Evolutionary conservation across 1,140 invertebrate genomes (phyloP).

Genomic region (Euborellia annulipes): DNA sequence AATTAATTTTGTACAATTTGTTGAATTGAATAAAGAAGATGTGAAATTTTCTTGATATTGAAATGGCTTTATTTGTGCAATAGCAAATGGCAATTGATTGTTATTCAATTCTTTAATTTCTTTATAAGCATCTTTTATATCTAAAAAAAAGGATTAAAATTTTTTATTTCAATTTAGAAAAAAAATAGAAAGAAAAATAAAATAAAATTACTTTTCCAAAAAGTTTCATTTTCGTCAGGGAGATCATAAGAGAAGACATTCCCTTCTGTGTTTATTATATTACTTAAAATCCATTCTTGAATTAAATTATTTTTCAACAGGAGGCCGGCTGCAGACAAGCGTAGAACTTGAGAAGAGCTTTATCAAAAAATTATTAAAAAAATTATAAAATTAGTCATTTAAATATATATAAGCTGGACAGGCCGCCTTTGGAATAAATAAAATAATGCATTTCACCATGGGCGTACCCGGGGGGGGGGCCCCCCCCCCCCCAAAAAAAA

Average conservation of each 20-base stretch:
- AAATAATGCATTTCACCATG: no score
- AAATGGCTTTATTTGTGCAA: conserved; percentile 27
- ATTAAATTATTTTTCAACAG: conserved; percentile 36
- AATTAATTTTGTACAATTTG: not conserved
- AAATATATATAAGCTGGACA: no score
- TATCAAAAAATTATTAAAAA: no score
- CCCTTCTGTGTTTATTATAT: conserved; percentile 32
- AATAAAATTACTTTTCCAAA: conserved; percentile 21
- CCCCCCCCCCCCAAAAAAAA: no score
- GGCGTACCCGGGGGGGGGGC: no score
- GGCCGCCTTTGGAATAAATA: no score
- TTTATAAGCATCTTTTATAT: conserved; percentile 11
- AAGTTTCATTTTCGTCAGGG: conserved; percentile 18
- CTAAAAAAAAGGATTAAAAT: conserved; percentile 9
- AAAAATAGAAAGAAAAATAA: no score
- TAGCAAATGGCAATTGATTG: conserved; percentile 33
- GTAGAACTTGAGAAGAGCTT: no score
- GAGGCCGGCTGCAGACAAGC: conserved; percentile 25
- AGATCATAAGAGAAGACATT: conserved; percentile 29
- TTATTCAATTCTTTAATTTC: conserved; percentile 9
- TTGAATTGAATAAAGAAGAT: not conserved
- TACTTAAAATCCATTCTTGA: conserved; percentile 36
- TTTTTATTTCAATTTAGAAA: not conserved
- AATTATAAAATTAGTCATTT: no score
- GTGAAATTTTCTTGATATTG: no score